Evolutionary conservation across 2,113 vertebrate species (phyloP), one percentile per base, ranked within the genome.

Genomic region (Dasyurus viverrinus): DNA sequence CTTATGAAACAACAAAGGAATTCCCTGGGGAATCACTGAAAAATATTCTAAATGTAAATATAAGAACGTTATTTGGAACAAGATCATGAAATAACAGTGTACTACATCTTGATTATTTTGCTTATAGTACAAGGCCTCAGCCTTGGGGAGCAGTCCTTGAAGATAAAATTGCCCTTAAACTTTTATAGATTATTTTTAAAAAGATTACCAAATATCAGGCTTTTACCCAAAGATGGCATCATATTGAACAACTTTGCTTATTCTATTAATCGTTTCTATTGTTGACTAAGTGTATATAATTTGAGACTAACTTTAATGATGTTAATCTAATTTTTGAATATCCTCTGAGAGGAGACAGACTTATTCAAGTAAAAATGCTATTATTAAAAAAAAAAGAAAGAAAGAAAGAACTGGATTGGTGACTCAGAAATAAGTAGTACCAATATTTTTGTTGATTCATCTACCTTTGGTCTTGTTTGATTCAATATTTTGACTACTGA

Each of bases 111-210:
- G 94, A 68, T 95, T 96, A 19, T 52, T 96, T 92, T 92, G 93
- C n/a, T 97, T 24, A 92, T 89, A 53, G 68, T 97, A 90, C 30
- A 94, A 89, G n/a, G 55, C 27, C 27, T 30, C 93, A 89, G 54
- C 36, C 42, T 93, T 26, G 26, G 93, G 93, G 90, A 98, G 90
- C 48, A 92, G 7, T 95, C 3, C 76, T 97, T 96, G 68, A 53
- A 94, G 93, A 22, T 93, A 8, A 84, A 98, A 96, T 96, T 97
- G 89, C 91, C 60, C 57, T 96, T 96, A 94, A 94, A 92, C 30
- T 97, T 96, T 98, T 96, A 97, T 92, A 53, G 94, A 93, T 97
- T 93, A 50, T 96, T 53, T 47, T 95, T 96, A 97, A 98, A 96
- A 90, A 97, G 30, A 90, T 23, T 90, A 55, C 94, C 54, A 90